phyloP scores from a whole-genome alignment of 2,113 vertebrate species.

The Poeciliopsis turrubarensis region DNA sequence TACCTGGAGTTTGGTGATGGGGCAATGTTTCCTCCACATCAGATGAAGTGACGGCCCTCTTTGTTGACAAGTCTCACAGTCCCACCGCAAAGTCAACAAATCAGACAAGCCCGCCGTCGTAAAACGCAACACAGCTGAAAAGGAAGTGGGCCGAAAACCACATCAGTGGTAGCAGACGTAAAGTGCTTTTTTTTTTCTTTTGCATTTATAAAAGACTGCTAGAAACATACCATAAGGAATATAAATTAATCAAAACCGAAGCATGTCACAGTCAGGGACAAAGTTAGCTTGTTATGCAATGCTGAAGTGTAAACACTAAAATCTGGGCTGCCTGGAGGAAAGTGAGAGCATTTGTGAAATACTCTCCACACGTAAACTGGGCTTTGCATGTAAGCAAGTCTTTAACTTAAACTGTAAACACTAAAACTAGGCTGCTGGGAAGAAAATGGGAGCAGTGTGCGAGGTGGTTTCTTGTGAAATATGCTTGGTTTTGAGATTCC shows the following conservation, averaged over 20 bases:
- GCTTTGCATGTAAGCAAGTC: constrained; percentile 6
- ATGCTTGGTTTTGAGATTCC: neutral
- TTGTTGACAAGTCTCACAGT: constrained; percentile 51
- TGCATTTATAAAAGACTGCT: constrained; percentile 54
- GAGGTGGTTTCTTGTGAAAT: constrained; percentile 14
- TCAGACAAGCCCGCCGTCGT: constrained; percentile 58
- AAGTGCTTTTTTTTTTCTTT: constrained; percentile 35
- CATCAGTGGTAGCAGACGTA: constrained; percentile 59
- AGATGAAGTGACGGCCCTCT: constrained; percentile 38
- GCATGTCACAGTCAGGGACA: constrained; percentile 50
- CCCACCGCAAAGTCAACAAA: constrained; percentile 70
- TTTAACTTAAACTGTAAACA: constrained; percentile 44
- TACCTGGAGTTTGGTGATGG: constrained; percentile 58
- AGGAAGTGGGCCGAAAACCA: constrained; percentile 47
- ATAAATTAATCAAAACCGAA: constrained; percentile 62
- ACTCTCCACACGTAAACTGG: neutral
- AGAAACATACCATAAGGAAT: constrained; percentile 55
- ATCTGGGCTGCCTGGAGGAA: constrained; percentile 15
- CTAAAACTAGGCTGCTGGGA: constrained; percentile 6
- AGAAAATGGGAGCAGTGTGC: constrained; percentile 18
- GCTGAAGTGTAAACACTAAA: constrained; percentile 39
- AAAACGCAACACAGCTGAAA: constrained; percentile 59
- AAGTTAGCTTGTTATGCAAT: constrained; percentile 21
- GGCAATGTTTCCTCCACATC: constrained; percentile 55
- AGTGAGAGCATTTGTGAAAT: constrained; percentile 21